These are phyloP conservation scores for Drosophila bocki DNA, from an alignment of 1,140 invertebrate genomes.

Conservation along the genomic window DNA sequence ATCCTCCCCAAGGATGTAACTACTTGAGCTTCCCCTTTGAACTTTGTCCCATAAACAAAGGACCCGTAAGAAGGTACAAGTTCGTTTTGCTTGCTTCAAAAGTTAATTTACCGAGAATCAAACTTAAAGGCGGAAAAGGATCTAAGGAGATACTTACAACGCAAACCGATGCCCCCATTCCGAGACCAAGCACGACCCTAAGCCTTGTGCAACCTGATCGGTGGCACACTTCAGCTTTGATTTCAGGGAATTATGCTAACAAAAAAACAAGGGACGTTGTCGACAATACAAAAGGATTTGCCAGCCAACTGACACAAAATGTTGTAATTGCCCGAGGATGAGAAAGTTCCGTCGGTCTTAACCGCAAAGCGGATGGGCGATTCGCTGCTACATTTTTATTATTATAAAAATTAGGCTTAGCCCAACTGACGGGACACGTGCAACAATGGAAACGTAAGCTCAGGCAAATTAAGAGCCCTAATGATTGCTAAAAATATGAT, in stretches of 20 bases:
- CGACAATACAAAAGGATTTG: slow-evolving; percentile 70
- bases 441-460: slow-evolving; percentile 25
- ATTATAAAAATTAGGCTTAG: slow-evolving; percentile 82
- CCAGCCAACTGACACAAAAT: slow-evolving; percentile 80
- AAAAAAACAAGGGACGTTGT: slow-evolving; percentile 25
- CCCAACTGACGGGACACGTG: slow-evolving; percentile 64
- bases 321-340: slow-evolving; percentile 71
- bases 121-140: slow-evolving; percentile 73
- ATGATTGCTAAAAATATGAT: slow-evolving; percentile 38
- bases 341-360: slow-evolving; percentile 17
- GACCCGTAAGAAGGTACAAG: slow-evolving; percentile 46
- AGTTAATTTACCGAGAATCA: slow-evolving; percentile 85
- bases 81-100: slow-evolving; percentile 59
- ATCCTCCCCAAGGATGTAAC: slow-evolving; percentile 60
- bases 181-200: slow-evolving; percentile 25
- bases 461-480: slow-evolving; percentile 46
- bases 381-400: slow-evolving; percentile 71
- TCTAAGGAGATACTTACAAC: slow-evolving; percentile 43
- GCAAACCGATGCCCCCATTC: slow-evolving; percentile 37
- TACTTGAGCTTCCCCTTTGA: slow-evolving; percentile 48
- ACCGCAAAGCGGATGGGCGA: slow-evolving; percentile 66
- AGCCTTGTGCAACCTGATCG: slow-evolving; percentile 72
- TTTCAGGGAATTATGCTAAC: slow-evolving; percentile 75
- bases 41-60: slow-evolving; percentile 48
- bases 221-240: slow-evolving; percentile 80